Conservation (phyloP, 1,140 invertebrate genomes). For the Asobara japonica region DNA sequence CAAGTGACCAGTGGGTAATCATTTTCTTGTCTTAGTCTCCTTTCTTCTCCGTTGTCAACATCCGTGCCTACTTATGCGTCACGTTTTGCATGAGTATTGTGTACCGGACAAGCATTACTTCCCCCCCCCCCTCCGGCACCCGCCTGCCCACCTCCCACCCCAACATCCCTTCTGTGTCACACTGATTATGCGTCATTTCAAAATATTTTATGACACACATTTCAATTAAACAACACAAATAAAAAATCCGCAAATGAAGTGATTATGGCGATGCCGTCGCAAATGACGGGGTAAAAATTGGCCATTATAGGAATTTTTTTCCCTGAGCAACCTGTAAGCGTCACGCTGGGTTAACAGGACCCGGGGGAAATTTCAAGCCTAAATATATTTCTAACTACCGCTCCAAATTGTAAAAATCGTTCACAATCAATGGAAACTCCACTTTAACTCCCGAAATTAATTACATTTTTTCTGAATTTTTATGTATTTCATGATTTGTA, state of each 20-base stretch:
- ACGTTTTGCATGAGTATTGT: not conserved
- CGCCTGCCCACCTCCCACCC: not conserved
- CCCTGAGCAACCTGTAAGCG: too few relatives aligned
- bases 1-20: not conserved
- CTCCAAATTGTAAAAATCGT: too few relatives aligned
- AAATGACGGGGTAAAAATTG: not conserved
- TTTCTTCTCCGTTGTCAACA: not conserved
- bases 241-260: slow-evolving; percentile 15
- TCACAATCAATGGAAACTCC: too few relatives aligned
- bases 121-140: not conserved
- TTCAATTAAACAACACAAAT: not conserved
- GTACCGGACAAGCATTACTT: not conserved
- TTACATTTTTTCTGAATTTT: too few relatives aligned
- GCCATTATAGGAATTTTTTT: too few relatives aligned
- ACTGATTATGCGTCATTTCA: not conserved
- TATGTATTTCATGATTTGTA: too few relatives aligned
- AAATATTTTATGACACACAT: not conserved
- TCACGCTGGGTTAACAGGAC: too few relatives aligned
- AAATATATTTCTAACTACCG: too few relatives aligned
- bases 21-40: not conserved
- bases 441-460: too few relatives aligned
- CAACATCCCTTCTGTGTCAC: not conserved
- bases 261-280: not conserved
- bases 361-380: too few relatives aligned
- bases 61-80: not conserved